Evolutionary conservation across 2,113 vertebrate species (phyloP), one percentile per base, ranked within the genome.

Genomic region (Setophaga petechia): DNA sequence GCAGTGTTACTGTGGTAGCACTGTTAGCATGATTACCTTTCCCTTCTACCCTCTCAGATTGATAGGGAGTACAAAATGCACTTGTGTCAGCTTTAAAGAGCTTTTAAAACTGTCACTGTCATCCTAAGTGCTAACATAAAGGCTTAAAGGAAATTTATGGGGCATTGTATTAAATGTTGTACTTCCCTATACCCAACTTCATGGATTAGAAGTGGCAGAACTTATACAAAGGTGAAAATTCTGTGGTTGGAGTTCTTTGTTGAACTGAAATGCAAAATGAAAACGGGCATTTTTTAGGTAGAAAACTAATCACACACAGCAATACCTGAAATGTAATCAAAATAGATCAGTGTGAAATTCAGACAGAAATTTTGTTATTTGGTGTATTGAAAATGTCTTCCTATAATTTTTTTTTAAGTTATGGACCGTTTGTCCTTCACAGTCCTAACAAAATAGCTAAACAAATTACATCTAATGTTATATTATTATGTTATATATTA

Each of bases 101-200:
- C 22, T 74, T 94, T 76, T 15, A 2, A 49, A 82, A 74, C 37
- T 33, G 33, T n/a, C 31, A 17, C 19, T 61, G 27, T 84, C 25
- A 67, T 71, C 47, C 47, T 71, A 59, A 91, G 77, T 21, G 5
- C 31, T 74, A 39, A 89, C 11, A 13, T 43, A 68, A 69, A 41
- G 24, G 7, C 46, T 25, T 28, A 61, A 74, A 54, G 20, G 21
- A 57, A 5, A 81, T 92, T 86, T 71, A 22, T 74, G 57, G 55
- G 17, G 5, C 30, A 16, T 49, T 62, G 18, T 57, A 16, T 62
- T 62, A 43, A 28, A 30, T 0, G 1, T 35, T 72, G 24, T 31
- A 16, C 15, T 86, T 15, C 20, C 24, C 8, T 43, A 0, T 33
- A 23, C 12, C 28, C 1, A 20, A 0, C 22, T n/a, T 75, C 6